A percentile compares a stretch with the other conserved stretches of the same genome.
Evolutionary conservation across 2,888 invertebrate species (phyloP).

Genomic region (Xestia rhomboidea): DNA sequence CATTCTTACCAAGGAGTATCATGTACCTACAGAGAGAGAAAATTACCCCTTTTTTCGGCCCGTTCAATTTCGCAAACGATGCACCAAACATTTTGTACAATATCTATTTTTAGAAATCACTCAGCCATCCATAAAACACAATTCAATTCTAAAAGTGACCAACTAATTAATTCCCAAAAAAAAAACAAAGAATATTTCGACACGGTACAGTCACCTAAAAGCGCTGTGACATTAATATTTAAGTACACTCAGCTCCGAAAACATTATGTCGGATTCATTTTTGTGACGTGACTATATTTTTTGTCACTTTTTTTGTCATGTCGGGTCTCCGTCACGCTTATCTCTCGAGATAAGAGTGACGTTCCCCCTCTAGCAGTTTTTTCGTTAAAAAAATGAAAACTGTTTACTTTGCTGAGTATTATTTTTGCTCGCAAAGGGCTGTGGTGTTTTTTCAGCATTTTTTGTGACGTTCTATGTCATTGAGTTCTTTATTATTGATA

Average conservation of each 20-base stretch:
- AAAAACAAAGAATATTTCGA: conserved; percentile 23
- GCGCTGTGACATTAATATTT: conserved; percentile 63
- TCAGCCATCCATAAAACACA: background rate
- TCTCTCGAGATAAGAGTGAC: conserved; percentile 72
- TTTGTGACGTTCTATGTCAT: conserved; percentile 11
- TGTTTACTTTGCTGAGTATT: conserved; percentile 50
- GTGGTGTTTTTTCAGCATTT: background rate
- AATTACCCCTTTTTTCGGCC: no score
- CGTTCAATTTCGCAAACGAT: no score
- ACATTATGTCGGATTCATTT: conserved; percentile 70
- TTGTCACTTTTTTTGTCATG: conserved; percentile 73
- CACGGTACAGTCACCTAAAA: conserved; percentile 54
- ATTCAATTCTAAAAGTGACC: background rate
- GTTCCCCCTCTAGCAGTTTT: conserved; percentile 59
- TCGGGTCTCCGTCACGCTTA: conserved; percentile 69
- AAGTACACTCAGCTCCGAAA: conserved; percentile 63
- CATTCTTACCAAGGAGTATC: no score
- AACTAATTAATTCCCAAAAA: conserved; percentile 41
- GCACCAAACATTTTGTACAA: no score
- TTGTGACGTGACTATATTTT: conserved; percentile 66
- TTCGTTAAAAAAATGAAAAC: conserved; percentile 62
- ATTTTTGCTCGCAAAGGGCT: conserved; percentile 25
- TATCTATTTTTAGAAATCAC: background rate
- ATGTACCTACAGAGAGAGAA: no score
- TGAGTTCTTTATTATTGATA: conserved; percentile 23